Base-by-base conservation (phyloP, 2,113 vertebrate genomes). In the Oncorhynchus mykiss region DNA sequence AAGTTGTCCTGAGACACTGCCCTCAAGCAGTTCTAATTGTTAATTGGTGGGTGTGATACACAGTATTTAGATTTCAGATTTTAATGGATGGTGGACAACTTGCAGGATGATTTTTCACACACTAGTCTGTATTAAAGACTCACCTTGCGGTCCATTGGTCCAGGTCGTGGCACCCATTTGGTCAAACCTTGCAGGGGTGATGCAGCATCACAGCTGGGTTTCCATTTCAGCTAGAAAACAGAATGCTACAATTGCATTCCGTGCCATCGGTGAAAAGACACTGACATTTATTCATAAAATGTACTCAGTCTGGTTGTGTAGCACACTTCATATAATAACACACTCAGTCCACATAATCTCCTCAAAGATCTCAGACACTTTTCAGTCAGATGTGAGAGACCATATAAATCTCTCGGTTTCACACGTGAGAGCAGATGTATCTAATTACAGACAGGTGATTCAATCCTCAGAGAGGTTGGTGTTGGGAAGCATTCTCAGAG, bases 111-210 rank as follows among this genome's bases (percentile, higher is more conserved):
- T 3, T 45, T 45, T 45, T 45, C 39, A 9, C 39, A 45, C 39
- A 45, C 39, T 45, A 45, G 39, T 45, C 39, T 45, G 39, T 5
- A 16, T 22, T 25, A 64, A 1, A 1, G 29, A 45, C 80, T 85
- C 69, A 88, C 88, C 81, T 84, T 87, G 69, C 80, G 81, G 7
- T 81, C 84, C 89, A 90, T 90, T 9, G 78, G 72, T 62, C 85
- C 84, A 57, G 79, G 74, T 70, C 79, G 75, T 0, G 86, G 88
- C 6, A 88, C 85, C 48, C 75, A 89, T 75, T 90, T 91, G n/a
- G 85, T 91, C 31, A 90, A 70, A 78, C 76, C 51, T 80, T 88
- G 88, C 66, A 89, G 82, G 49, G 2, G 2, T 1, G 7, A 59
- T 45, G 39, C 9, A 45, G 39, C 9, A 45, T 45, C 22, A 7